phyloP scores from a whole-genome alignment of 2,797 vertebrate species.

The Acanthurus leucopareius region DNA sequence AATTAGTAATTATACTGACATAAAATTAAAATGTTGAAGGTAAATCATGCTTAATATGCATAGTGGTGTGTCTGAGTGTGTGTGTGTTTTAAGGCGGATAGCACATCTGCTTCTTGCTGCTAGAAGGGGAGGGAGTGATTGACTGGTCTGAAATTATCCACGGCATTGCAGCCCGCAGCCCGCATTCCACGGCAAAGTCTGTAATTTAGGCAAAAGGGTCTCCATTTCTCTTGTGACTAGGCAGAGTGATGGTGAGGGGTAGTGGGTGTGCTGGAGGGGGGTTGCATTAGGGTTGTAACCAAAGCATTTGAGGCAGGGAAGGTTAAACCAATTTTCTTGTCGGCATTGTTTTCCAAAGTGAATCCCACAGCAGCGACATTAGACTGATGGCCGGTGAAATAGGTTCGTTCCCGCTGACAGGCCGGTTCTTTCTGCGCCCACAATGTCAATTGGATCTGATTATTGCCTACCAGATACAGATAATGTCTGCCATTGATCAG shows the following conservation, averaged over 20 bases:
- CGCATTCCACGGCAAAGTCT: conserved; percentile 77
- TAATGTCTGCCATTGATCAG: conserved; percentile 82
- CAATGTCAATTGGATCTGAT: conserved; percentile 79
- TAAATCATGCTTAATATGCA: conserved; percentile 23
- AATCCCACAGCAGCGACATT: conserved; percentile 62
- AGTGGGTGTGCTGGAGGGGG: conserved; percentile 29
- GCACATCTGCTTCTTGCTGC: conserved; percentile 57
- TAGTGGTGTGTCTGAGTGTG: conserved; percentile 3
- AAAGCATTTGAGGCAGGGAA: conserved; percentile 71
- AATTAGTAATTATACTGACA: conserved; percentile 44
- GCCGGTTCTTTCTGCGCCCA: conserved; percentile 51
- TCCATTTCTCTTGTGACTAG: conserved; percentile 68
- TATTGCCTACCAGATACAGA: conserved; percentile 83
- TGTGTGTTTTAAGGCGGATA: conserved; percentile 35
- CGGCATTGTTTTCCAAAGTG: conserved; percentile 79
- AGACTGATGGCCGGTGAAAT: conserved; percentile 65
- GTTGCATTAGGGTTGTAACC: conserved; percentile 71
- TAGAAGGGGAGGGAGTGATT: conserved; percentile 66
- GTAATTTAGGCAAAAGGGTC: conserved; percentile 81
- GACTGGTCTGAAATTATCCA: conserved; percentile 83
- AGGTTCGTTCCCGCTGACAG: conserved; percentile 70
- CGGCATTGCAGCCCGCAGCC: conserved; percentile 70
- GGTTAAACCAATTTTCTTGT: conserved; percentile 85
- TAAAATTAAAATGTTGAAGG: conserved; percentile 47
- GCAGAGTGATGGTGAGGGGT: conserved; percentile 29